These are phyloP conservation scores for Anguilla japonica DNA, from an alignment of 2,113 vertebrate species.

Conservation along the genomic window DNA sequence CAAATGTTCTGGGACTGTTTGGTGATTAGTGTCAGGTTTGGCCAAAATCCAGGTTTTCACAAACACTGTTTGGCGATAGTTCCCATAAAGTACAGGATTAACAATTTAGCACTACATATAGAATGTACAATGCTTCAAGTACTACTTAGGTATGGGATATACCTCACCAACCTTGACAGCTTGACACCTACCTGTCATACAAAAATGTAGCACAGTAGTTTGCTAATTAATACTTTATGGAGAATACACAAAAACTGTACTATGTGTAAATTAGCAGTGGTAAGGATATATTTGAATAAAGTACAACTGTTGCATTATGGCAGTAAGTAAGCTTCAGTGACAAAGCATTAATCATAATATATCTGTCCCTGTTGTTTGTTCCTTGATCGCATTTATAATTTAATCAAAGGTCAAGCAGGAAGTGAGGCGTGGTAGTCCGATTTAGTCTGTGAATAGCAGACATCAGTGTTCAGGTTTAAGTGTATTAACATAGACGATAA, in stretches of 20 bases:
- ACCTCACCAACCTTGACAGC: no score
- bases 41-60: background rate
- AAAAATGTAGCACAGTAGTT: no score
- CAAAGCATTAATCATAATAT: no score
- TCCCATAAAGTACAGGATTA: background rate
- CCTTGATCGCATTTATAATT: background rate
- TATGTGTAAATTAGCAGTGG: no score
- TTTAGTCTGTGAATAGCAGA: background rate
- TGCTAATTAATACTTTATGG: no score
- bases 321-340: no score
- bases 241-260: no score
- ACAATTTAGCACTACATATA: background rate
- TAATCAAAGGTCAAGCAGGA: conserved; percentile 15
- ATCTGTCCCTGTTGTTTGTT: background rate
- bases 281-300: no score
- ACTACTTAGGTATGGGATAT: no score
- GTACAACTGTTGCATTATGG: no score
- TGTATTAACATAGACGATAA: background rate
- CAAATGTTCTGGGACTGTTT: background rate
- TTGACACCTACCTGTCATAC: no score
- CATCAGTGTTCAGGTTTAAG: conserved; percentile 15
- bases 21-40: background rate
- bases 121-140: background rate
- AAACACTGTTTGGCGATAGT: background rate
- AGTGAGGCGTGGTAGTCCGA: background rate